These are phyloP conservation scores for Characodon lateralis DNA, from an alignment of 2,797 vertebrate genomes.

Conservation along the genomic window DNA sequence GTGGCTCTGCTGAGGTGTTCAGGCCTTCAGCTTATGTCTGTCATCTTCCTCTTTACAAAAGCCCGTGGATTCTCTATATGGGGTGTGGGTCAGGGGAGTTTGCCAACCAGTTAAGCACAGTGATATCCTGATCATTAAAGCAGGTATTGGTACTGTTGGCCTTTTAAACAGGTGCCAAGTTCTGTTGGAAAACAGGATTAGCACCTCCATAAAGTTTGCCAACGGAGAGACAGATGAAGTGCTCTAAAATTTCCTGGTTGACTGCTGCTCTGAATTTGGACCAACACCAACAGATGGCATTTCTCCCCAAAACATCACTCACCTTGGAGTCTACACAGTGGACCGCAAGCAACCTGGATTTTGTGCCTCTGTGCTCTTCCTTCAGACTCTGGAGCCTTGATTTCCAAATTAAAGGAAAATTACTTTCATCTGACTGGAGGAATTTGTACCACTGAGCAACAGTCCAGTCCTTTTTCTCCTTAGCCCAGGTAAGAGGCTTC, in stretches of 20 bases:
- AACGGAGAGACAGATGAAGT: background rate
- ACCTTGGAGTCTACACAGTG: background rate
- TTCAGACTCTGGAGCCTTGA: background rate
- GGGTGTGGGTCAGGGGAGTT: background rate
- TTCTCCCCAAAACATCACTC: background rate
- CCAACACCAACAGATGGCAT: background rate
- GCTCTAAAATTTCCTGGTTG: background rate
- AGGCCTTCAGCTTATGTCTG: background rate
- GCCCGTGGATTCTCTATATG: background rate
- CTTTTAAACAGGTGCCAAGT: no score
- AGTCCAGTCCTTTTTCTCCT: background rate
- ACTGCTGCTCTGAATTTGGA: background rate
- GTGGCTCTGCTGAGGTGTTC: background rate
- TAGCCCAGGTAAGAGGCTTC: no score
- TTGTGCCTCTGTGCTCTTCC: background rate
- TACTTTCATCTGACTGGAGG: background rate
- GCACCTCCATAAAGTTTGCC: background rate
- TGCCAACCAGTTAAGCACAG: background rate
- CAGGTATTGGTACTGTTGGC: background rate
- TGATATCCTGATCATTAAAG: background rate
- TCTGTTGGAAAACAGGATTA: no score
- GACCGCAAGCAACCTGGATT: background rate
- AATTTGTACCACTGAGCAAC: background rate
- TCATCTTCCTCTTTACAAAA: background rate
- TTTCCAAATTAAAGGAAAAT: background rate